phyloP scores from a whole-genome alignment of 2,888 invertebrate species.

The Mythimna pallens region DNA sequence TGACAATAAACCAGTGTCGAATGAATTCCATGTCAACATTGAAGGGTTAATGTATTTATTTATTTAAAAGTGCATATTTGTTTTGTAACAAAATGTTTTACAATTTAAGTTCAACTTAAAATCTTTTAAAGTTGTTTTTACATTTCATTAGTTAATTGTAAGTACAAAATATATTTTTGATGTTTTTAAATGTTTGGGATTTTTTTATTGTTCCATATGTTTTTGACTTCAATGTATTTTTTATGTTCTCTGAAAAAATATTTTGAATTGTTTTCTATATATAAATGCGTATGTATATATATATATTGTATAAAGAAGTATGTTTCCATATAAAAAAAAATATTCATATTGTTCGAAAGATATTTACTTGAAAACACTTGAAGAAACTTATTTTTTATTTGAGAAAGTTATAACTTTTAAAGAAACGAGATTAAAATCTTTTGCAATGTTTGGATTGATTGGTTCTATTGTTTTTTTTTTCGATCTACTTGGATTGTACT shows the following conservation, averaged over 20 bases:
- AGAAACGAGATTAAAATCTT: slow-evolving; percentile 32
- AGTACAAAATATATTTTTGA: slow-evolving; percentile 57
- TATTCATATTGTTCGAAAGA: too few species aligned
- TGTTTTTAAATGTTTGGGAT: slow-evolving; percentile 29
- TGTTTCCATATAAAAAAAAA: not conserved
- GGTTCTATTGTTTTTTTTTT: not conserved
- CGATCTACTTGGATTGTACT: not conserved
- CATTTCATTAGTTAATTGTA: slow-evolving; percentile 59
- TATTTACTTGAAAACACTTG: too few species aligned
- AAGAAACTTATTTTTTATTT: not conserved
- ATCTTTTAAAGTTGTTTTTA: slow-evolving; percentile 45
- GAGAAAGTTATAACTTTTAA: not conserved
- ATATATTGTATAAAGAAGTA: not conserved
- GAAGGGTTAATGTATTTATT: slow-evolving; percentile 49
- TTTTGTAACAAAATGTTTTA: slow-evolving; percentile 10
- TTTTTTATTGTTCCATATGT: slow-evolving; percentile 4
- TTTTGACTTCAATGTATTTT: slow-evolving; percentile 20
- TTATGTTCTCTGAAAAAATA: not conserved
- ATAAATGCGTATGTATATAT: too few species aligned
- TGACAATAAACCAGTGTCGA: slow-evolving; percentile 11
- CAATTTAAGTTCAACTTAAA: slow-evolving; percentile 8
- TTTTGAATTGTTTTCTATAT: slow-evolving; percentile 17
- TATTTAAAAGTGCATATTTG: slow-evolving; percentile 16
- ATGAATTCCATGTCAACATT: slow-evolving; percentile 38
- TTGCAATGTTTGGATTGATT: slow-evolving; percentile 45